A percentile compares a stretch with the other conserved stretches of the same genome.
Evolutionary conservation across 2,888 invertebrate genomes (phyloP).

Genomic region (Drosophila nr. perissopoda): DNA sequence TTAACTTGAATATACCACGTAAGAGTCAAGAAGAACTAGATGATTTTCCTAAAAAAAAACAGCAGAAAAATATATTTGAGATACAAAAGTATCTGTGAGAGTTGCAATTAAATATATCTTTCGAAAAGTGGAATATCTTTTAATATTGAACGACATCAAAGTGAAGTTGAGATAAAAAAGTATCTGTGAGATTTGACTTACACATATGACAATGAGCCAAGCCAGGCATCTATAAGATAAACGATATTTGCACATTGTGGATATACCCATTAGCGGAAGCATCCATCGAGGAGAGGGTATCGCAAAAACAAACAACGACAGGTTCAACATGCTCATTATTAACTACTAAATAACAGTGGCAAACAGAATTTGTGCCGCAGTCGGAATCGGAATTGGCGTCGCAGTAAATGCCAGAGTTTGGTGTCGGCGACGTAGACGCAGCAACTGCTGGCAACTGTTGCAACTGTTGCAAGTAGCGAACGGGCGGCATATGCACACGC

Average conservation of each 20-base stretch:
- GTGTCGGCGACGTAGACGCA: neutral
- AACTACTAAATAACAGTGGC: conserved; percentile 79
- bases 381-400: neutral
- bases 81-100: neutral
- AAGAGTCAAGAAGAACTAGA: neutral
- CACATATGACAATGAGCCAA: neutral
- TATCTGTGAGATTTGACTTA: neutral
- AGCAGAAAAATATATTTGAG: neutral
- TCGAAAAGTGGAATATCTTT: neutral
- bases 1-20: conserved; percentile 17
- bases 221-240: neutral
- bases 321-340: conserved; percentile 80
- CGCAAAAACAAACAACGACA: conserved; percentile 69
- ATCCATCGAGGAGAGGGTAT: conserved; percentile 8
- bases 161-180: neutral
- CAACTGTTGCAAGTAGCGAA: conserved; percentile 41
- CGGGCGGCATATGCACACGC: conserved; percentile 60
- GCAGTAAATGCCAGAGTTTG: neutral
- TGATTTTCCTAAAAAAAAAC: neutral
- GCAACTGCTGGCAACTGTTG: conserved; percentile 54
- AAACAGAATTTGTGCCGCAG: conserved; percentile 44
- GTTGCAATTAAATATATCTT: neutral
- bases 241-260: neutral
- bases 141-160: neutral
- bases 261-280: conserved; percentile 13